Evolutionary conservation across 2,888 invertebrate species (phyloP), one percentile per base, ranked within the genome.

Genomic region (Neria commutata): DNA sequence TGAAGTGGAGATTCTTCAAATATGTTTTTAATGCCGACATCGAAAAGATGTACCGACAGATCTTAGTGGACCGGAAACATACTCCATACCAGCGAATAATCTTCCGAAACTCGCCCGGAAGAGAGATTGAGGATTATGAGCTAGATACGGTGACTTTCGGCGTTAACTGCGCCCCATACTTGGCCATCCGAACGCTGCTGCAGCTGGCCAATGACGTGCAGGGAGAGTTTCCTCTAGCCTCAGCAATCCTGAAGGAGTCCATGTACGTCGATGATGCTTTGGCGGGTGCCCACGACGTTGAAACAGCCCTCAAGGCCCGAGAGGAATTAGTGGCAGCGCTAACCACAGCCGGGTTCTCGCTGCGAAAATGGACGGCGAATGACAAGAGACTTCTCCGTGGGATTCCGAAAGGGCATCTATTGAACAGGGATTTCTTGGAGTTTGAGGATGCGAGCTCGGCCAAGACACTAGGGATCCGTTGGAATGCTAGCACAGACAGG

Each of bases 261-360:
- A 54, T 57, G 26, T 60, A 65, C n/a, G 61, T 63, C 1, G 60
- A 64, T 21, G 61, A 64, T 25, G 54, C 45, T 4, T 33, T 64
- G 1, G 56, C 54, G 1, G 63, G 60, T 14, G 50, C 56, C 0
- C 61, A 64, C 51, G 54, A 59, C 8, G 16, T 62, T 16, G n/a
- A 25, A 0, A 54, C 34, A 3, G 56, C 62, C 0, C 26, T 59
- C 6, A n/a, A 56, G 37, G 23, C 52, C 8, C 58, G 54, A 25
- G 6, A 34, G 16, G 40, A 60, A 24, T 11, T 66, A 2, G 55
- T 48, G 10, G 5, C 3, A 3, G 63, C 61, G 1, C 49, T 61
- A n/a, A 2, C 19, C 2, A 47, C 50, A 19, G 50, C 47, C 0
- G 47, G 52, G 1, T 59, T 55, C 10, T 5, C 8, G 8, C 42